phyloP scores from a whole-genome alignment of 2,797 vertebrate species.

The Acropternis orthonyx region DNA sequence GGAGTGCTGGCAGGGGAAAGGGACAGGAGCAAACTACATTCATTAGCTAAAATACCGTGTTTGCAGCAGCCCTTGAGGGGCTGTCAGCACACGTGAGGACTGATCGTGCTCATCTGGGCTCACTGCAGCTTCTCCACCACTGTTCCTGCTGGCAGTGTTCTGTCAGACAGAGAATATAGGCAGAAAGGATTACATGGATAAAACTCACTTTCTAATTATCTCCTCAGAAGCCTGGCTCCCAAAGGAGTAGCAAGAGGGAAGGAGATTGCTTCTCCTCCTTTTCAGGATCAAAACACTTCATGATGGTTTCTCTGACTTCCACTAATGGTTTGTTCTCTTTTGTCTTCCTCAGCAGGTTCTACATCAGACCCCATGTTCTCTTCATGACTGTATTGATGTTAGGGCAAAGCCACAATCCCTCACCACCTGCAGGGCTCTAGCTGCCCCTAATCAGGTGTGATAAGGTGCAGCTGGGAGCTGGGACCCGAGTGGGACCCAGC shows the following conservation, averaged over 20 bases:
- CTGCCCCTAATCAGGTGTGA: not conserved
- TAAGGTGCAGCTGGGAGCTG: not conserved
- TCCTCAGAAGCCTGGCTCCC: not conserved
- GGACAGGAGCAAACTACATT: not conserved
- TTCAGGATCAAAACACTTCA: not conserved
- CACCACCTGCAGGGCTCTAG: fast-evolving
- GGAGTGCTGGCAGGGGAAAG: not conserved
- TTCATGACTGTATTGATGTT: not conserved
- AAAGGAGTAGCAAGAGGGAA: not conserved
- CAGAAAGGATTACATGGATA: not conserved
- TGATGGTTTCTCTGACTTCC: not conserved
- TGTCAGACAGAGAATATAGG: not conserved
- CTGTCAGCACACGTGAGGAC: not conserved
- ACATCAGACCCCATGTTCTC: not conserved
- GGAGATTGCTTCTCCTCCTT: not conserved
- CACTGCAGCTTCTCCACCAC: not conserved
- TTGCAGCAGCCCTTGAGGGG: not conserved
- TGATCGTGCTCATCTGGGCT: not conserved
- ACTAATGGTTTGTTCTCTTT: fast-evolving
- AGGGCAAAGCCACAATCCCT: not conserved
- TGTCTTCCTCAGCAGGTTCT: not conserved
- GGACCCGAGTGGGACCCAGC: not conserved
- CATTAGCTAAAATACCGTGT: not conserved
- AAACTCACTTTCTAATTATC: not conserved
- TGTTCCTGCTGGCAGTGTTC: not conserved